Evolutionary conservation across 1,140 invertebrate genomes (phyloP).

Genomic region (Lordiphosa mommai): DNA sequence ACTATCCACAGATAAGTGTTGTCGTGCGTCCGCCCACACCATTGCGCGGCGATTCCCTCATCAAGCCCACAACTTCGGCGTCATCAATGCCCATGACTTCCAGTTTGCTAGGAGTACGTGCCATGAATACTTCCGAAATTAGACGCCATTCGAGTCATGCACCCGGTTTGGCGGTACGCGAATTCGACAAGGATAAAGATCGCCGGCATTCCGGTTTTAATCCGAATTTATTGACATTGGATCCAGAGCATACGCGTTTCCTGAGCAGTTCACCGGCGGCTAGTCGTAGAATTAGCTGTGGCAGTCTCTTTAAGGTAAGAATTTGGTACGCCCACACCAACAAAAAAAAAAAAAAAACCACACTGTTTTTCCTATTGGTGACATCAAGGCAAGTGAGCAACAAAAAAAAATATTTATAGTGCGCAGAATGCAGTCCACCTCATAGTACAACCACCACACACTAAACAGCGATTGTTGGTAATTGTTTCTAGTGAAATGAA

Average conservation of each 20-base stretch:
- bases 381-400: constrained; percentile 38
- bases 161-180: constrained; percentile 67
- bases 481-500: constrained; percentile 21
- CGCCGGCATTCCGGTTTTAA: constrained; percentile 81
- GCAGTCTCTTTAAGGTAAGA: constrained; percentile 86
- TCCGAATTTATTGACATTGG: constrained; percentile 82
- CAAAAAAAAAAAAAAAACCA: constrained; percentile 1
- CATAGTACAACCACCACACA: constrained; percentile 35
- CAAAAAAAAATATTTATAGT: constrained; percentile 20
- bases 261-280: constrained; percentile 86
- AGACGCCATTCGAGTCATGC: constrained; percentile 78
- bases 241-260: constrained; percentile 82
- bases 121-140: constrained; percentile 58
- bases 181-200: constrained; percentile 79
- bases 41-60: constrained; percentile 73
- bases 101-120: constrained; percentile 48
- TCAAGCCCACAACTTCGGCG: constrained; percentile 47
- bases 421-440: constrained; percentile 35
- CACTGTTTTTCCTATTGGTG: background rate
- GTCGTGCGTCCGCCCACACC: constrained; percentile 87
- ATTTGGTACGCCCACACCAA: background rate
- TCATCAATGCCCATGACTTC: constrained; percentile 41
- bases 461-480: constrained; percentile 51
- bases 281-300: constrained; percentile 88
- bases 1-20: constrained; percentile 83